Evolutionary conservation across 2,113 vertebrate genomes (phyloP).

Genomic region (Alces alces): DNA sequence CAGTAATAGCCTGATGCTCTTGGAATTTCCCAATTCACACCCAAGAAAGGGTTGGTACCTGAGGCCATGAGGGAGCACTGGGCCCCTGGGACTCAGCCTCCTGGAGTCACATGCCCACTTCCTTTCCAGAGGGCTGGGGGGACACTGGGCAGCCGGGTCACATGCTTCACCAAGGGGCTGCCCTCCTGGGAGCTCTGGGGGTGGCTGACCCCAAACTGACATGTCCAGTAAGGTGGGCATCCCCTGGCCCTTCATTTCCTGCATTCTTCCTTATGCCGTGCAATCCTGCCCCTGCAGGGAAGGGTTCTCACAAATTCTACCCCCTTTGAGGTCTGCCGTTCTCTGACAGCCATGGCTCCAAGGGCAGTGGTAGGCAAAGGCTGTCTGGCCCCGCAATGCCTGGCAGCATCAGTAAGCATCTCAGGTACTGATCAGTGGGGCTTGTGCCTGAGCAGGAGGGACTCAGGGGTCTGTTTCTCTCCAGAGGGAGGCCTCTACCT

Average conservation of each 20-base stretch:
- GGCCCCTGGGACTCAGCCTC: neutral
- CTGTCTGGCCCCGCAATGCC: neutral
- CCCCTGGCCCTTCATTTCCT: neutral
- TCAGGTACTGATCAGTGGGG: neutral
- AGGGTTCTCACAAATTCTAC: neutral
- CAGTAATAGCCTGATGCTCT: neutral
- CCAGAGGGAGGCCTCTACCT: constrained; percentile 65
- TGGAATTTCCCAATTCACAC: neutral
- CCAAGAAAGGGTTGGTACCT: neutral
- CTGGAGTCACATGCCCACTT: neutral
- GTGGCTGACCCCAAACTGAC: neutral
- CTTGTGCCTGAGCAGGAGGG: neutral
- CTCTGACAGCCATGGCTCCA: neutral
- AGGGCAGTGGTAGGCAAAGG: neutral
- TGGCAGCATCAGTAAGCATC: neutral
- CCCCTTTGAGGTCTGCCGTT: neutral
- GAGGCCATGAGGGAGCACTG: neutral
- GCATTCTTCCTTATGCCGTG: neutral
- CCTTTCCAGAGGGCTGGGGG: neutral
- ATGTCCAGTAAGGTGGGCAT: neutral
- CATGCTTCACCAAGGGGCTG: neutral
- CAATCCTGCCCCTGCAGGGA: neutral
- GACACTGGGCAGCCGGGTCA: neutral
- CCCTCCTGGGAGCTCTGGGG: neutral
- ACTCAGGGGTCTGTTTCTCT: neutral